phyloP scores from a whole-genome alignment of 2,113 vertebrate species.

The Columba janthina region DNA sequence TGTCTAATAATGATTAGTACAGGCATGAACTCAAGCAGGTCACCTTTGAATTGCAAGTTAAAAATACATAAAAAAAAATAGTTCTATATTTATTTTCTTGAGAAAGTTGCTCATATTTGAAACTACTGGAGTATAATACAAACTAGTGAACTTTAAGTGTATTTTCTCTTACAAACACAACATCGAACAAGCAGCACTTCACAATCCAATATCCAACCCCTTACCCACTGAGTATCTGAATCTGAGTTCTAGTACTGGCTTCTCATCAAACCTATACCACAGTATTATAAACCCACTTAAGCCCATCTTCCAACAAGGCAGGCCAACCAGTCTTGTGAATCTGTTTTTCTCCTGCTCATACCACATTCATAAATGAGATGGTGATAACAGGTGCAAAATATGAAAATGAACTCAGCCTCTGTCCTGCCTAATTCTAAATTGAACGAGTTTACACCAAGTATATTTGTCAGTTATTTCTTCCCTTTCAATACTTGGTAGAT shows the following conservation, averaged over 20 bases:
- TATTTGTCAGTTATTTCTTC: conserved; percentile 48
- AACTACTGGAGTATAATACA: not conserved
- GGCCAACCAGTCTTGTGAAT: not conserved
- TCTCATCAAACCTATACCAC: not conserved
- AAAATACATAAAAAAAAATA: not conserved
- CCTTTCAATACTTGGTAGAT: conserved; percentile 20
- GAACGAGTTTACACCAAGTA: not conserved
- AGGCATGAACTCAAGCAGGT: not conserved
- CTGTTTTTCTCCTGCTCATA: not conserved
- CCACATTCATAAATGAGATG: not conserved
- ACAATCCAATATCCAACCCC: not conserved
- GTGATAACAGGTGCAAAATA: conserved; percentile 35
- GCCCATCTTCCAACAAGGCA: not conserved
- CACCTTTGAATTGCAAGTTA: not conserved
- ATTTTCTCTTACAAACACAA: not conserved
- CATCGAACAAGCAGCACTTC: not conserved
- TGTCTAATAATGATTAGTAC: not conserved
- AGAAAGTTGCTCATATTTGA: not conserved
- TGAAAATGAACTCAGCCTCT: conserved; percentile 38
- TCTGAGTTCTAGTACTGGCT: not conserved
- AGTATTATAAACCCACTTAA: not conserved
- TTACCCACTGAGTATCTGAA: not conserved
- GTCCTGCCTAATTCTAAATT: conserved; percentile 38
- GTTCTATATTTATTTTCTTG: not conserved
- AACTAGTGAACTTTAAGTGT: not conserved